Conservation (phyloP, 1,140 invertebrate genomes). For the Zaprionus lachaisei region DNA sequence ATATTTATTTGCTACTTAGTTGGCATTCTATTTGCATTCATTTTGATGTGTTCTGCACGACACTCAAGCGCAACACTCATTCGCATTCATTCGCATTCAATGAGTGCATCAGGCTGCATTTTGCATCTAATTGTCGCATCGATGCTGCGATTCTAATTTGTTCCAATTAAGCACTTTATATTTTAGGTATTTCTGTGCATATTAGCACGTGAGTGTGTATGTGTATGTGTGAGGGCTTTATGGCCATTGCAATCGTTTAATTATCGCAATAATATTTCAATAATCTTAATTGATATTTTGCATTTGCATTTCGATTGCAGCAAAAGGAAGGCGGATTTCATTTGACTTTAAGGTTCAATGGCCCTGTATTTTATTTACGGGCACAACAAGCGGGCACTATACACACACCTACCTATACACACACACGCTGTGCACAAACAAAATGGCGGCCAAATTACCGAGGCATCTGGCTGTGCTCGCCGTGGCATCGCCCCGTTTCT, state of each 20-base stretch:
- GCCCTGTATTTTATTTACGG: slow-evolving; percentile 1
- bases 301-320: not conserved
- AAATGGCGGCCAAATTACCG: slow-evolving; percentile 32
- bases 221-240: not conserved
- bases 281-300: slow-evolving; percentile 10
- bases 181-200: not conserved
- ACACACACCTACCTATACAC: slow-evolving; percentile 6
- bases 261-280: slow-evolving; percentile 9
- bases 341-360: slow-evolving; percentile 24
- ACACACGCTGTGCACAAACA: slow-evolving; percentile 8
- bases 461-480: slow-evolving; percentile 3
- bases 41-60: not conserved
- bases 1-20: slow-evolving; percentile 4
- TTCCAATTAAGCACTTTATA: not conserved
- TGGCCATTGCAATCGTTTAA: slow-evolving; percentile 16
- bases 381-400: not conserved
- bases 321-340: not conserved
- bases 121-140: not conserved
- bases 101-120: not conserved
- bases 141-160: not conserved
- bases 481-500: slow-evolving; percentile 2
- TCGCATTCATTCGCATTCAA: not conserved
- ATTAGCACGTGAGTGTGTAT: not conserved
- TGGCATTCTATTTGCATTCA: slow-evolving; percentile 3
- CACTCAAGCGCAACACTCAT: not conserved